Percentiles rank a stretch among this genome's conserved stretches.
Conservation (phyloP, 92 coral and sea anemone species). For the Desmophyllum pertusum region DNA sequence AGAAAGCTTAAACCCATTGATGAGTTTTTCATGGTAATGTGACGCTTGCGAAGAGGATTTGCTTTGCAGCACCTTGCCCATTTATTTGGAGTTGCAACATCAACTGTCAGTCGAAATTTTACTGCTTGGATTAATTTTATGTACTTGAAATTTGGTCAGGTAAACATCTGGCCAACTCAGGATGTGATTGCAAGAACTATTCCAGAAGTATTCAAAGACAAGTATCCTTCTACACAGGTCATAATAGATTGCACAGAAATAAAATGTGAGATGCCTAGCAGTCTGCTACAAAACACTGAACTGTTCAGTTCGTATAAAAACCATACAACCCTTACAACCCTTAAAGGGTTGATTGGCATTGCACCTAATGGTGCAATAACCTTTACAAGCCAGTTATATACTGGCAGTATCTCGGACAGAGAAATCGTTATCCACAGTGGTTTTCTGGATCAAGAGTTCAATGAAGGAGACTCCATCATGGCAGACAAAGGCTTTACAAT, state of each 20-base stretch:
- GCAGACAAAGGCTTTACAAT: constrained; percentile 58
- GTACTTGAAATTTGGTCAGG: constrained; percentile 45
- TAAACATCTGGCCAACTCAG: constrained; percentile 49
- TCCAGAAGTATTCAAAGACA: constrained; percentile 29
- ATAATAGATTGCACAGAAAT: constrained; percentile 53
- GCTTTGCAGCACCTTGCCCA: constrained; percentile 46
- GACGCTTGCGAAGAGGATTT: constrained; percentile 50
- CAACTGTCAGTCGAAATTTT: constrained; percentile 51
- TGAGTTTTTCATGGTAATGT: constrained; percentile 53
- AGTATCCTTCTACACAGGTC: constrained; percentile 35
- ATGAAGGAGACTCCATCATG: constrained; percentile 51
- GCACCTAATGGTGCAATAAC: too few species aligned
- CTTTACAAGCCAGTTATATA: constrained; percentile 43
- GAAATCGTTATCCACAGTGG: constrained; percentile 63
- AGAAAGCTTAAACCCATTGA: constrained; percentile 34
- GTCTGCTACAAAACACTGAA: constrained; percentile 37
- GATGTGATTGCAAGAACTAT: constrained; percentile 25
- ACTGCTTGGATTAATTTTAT: constrained; percentile 55
- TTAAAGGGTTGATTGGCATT: too few species aligned
- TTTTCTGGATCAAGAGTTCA: constrained; percentile 46
- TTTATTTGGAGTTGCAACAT: constrained; percentile 53
- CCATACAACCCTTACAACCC: too few species aligned
- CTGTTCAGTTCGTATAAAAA: constrained; percentile 30
- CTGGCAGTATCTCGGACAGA: constrained; percentile 60
- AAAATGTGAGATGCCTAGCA: constrained; percentile 55